Evolutionary conservation across 2,888 invertebrate genomes (phyloP), one percentile per base, ranked within the genome.

Genomic region (Chrysotoxum bicinctum): DNA sequence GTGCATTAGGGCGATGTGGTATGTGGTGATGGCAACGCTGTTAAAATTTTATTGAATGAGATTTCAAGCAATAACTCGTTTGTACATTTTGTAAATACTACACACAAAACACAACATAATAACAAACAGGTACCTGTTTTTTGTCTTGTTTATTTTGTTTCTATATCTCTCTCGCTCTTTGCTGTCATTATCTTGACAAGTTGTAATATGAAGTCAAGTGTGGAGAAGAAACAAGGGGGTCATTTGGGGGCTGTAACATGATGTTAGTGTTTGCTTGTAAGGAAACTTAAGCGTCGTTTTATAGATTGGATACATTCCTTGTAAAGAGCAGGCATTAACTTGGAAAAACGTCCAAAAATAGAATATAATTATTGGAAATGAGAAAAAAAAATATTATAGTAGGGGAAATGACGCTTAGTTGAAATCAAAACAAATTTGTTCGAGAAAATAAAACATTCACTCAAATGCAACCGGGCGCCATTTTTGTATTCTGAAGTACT

Each of bases 161-260:
- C 50, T 50, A 14, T 19, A 12, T 37, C 54, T 62, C 82, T 54
- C 32, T 82, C 23, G 40, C 7, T 32, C 23, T 70, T 16, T 16
- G 45, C 75, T 84, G 84, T 84, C 84, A 80, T 76, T 84, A 75
- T 45, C 66, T 68, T 80, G 84, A 84, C 75, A 84, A 79, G 75
- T 84, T 84, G 79, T 80, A 60, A 76, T 72, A 62, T 77, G 26
- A 58, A 82, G 66, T 76, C 23, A 84, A 79, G 64, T 74, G 69
- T 52, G 35, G 62, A 37, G 58, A 69, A 74, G 74, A 66, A 58
- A 26, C 12, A 79, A 79, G 70, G 58, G 69, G 56, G 50, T 3
- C 30, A 32, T 43, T 74, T 21, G 32, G 21, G 43, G 60, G 48
- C 23, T 26, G 56, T 62, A 26, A 70, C n/a, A n/a, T 83, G 78